phyloP scores from a whole-genome alignment of 2,797 vertebrate species.

The Alectoris magna region DNA sequence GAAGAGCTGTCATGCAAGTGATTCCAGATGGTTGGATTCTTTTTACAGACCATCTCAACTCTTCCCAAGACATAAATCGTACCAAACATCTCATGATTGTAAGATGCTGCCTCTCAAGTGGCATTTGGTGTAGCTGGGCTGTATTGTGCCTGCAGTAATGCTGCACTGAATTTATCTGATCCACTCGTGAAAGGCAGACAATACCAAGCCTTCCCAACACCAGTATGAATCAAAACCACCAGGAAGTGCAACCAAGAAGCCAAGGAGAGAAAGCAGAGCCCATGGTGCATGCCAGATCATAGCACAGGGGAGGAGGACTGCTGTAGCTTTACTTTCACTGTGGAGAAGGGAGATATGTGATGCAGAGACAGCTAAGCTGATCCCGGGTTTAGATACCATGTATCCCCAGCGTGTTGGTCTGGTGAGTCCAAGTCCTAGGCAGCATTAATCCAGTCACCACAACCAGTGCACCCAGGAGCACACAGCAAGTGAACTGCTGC shows the following conservation, averaged over 20 bases:
- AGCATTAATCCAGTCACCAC: accelerated
- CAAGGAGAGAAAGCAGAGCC: background rate
- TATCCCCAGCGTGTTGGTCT: background rate
- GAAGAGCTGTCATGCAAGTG: background rate
- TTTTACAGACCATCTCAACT: background rate
- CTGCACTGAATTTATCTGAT: background rate
- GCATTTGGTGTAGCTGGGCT: background rate
- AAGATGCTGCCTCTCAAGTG: accelerated
- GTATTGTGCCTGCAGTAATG: background rate
- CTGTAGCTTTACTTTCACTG: background rate
- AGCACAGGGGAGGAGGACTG: background rate
- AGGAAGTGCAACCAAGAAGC: background rate
- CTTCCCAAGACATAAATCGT: background rate
- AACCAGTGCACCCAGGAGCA: background rate
- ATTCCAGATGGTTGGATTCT: conserved; percentile 34
- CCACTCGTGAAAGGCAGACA: background rate
- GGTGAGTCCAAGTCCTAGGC: accelerated
- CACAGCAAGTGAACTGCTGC: background rate
- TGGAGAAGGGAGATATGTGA: background rate
- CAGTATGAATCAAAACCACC: background rate
- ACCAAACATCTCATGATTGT: background rate
- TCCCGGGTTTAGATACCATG: accelerated
- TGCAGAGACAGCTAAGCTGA: background rate
- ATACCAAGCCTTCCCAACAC: background rate
- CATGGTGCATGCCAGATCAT: accelerated